Base-by-base conservation (phyloP, 2,113 vertebrate genomes). In the Zootoca vivipara region DNA sequence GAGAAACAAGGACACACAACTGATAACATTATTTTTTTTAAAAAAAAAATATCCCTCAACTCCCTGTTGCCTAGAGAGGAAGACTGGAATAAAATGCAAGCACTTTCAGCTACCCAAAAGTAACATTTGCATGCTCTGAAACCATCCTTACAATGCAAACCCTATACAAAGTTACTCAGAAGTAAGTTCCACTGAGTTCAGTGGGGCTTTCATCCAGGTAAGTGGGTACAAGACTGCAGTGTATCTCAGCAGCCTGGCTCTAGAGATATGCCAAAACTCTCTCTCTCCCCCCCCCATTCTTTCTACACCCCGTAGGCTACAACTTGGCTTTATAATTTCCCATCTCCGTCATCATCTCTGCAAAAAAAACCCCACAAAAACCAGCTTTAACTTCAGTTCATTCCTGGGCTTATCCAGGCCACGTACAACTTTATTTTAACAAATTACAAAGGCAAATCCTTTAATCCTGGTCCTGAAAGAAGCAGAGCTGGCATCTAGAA, bases 381-480 rank as follows among this genome's bases (percentile, higher is more conserved):
- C 92, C 95, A 96, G 95, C 94, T 96, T 96, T 94, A 94, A 92
- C 91, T 84, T 85, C 95, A 95, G 96, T 96, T 95, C 92, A 95
- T 96, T 95, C 93, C 89, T 87, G 92, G 90, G 92, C 87, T 52
- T 89, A 96, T 95, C 93, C 92, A 89, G 92, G 83, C 88, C 95
- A 89, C 88, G 94, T 94, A 87, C 89, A 95, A 89, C 93, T 95
- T 96, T 96, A 96, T 96, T 96, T 94, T 91, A 96, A 96, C 92
- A 95, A 97, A 96, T 95, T 97, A 95, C 95, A 95, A 95, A 30
- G 89, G 93, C 91, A 96, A 97, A 97, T 96, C 96, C 94, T 87
- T 97, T 96, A 95, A 95, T 96, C 95, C 91, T n/a, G 52, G 83
- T 92, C 94, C 95, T 86, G 93, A 93, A 90, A 95, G 91, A 91